Percentiles rank a stretch among this genome's conserved stretches.
phyloP scores from a whole-genome alignment of 2,888 invertebrate genomes.

The Loripinus fragilis region DNA sequence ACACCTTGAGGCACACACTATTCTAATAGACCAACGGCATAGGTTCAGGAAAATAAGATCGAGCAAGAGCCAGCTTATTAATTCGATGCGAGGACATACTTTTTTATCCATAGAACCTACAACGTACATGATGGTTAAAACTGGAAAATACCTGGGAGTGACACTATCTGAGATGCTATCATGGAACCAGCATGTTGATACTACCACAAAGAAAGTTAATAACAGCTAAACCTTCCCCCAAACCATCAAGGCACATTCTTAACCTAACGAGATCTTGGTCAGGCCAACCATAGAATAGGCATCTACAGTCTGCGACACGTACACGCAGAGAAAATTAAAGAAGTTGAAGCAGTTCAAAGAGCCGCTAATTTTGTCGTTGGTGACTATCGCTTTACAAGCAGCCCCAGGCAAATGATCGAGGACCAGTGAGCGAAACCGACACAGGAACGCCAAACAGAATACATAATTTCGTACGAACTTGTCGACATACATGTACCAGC shows the following conservation, averaged over 20 bases:
- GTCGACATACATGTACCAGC: constrained; percentile 30
- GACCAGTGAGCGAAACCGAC: constrained; percentile 10
- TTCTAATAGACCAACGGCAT: not conserved
- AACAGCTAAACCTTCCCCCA: not conserved
- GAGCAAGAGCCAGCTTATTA: constrained; percentile 2
- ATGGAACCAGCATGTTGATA: not conserved
- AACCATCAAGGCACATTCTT: not conserved
- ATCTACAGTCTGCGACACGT: not conserved
- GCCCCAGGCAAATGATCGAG: constrained; percentile 20
- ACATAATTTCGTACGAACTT: constrained; percentile 25
- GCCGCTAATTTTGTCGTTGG: constrained; percentile 24
- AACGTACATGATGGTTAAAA: not conserved
- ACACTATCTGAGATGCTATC: not conserved
- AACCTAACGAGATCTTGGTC: not conserved
- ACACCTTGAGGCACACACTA: not conserved
- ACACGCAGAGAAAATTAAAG: not conserved
- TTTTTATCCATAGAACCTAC: not conserved
- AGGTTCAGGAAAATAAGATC: not conserved
- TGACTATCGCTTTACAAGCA: constrained; percentile 35
- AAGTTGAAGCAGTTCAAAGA: too few relatives aligned
- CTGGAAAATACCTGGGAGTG: not conserved
- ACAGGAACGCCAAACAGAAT: constrained; percentile 27
- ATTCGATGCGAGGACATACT: not conserved
- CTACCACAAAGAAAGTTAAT: not conserved
- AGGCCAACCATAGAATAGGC: not conserved